These are phyloP conservation scores for Trichopoda pennipes DNA, from an alignment of 2,888 invertebrate species.

Conservation along the genomic window DNA sequence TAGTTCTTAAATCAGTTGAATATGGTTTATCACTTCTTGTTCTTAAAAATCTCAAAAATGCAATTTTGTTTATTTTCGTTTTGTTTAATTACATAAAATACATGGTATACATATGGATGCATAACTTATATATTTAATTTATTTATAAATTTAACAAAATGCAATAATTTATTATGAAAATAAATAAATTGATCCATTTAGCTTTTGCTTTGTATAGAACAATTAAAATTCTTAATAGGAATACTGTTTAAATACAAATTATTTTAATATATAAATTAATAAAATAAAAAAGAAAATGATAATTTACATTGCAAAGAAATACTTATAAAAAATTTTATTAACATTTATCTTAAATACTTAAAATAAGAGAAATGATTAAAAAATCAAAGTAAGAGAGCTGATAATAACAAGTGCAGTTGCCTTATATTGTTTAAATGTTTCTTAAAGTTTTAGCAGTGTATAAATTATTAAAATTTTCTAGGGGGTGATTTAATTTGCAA, in stretches of 20 bases:
- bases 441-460: not conserved
- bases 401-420: constrained; percentile 56
- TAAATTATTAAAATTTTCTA: constrained; percentile 74
- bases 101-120: constrained; percentile 5
- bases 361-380: constrained; percentile 14
- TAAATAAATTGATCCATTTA: constrained; percentile 10
- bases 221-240: constrained; percentile 43
- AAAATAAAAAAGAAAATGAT: not conserved
- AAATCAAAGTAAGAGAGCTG: constrained; percentile 9
- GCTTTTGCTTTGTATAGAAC: constrained; percentile 1
- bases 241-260: constrained; percentile 52
- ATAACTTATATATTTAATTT: constrained; percentile 34
- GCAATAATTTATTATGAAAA: constrained; percentile 33
- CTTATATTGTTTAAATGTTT: not conserved
- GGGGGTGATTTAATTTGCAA: constrained; percentile 80
- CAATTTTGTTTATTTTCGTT: constrained; percentile 2
- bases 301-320: not conserved
- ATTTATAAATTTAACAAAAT: constrained; percentile 43
- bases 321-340: not conserved
- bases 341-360: constrained; percentile 31
- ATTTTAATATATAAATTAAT: not conserved
- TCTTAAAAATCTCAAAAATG: not conserved
- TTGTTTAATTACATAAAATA: constrained; percentile 42
- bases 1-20: too few species aligned
- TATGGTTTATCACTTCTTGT: too few species aligned